phyloP scores from a whole-genome alignment of 2,888 invertebrate genomes.

The Desoria tigrina region DNA sequence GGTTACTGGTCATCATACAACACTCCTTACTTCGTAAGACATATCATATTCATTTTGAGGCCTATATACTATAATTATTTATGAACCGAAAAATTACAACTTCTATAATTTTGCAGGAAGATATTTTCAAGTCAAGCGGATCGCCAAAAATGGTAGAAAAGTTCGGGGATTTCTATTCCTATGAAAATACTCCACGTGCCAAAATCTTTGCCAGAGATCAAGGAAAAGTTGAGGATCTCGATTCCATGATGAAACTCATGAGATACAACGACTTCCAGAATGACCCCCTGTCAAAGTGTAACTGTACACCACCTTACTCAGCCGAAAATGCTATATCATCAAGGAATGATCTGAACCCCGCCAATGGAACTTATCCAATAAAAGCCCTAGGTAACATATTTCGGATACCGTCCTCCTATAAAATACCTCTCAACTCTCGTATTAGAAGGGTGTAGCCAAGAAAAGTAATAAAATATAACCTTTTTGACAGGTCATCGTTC shows the following conservation, averaged over 20 bases:
- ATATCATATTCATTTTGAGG: too few relatives aligned
- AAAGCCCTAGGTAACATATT: slow-evolving; percentile 59
- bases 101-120: slow-evolving; percentile 53
- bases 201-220: slow-evolving; percentile 66
- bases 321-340: slow-evolving; percentile 73
- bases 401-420: background rate
- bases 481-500: slow-evolving; percentile 63
- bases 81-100: too few relatives aligned
- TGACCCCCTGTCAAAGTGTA: slow-evolving; percentile 69
- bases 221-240: slow-evolving; percentile 61
- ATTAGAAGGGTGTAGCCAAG: background rate
- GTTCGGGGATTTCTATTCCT: slow-evolving; percentile 66
- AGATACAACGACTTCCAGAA: slow-evolving; percentile 71
- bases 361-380: slow-evolving; percentile 71
- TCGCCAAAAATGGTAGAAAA: slow-evolving; percentile 62
- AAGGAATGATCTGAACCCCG: slow-evolving; percentile 70
- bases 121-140: slow-evolving; percentile 67
- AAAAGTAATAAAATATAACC: background rate
- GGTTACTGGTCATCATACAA: slow-evolving; percentile 76
- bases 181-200: slow-evolving; percentile 67
- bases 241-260: slow-evolving; percentile 64
- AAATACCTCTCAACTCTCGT: background rate
- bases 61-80: too few relatives aligned
- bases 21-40: slow-evolving; percentile 65
- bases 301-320: slow-evolving; percentile 70